phyloP scores from a whole-genome alignment of 2,888 invertebrate species.

The Cacoxenus indagator region DNA sequence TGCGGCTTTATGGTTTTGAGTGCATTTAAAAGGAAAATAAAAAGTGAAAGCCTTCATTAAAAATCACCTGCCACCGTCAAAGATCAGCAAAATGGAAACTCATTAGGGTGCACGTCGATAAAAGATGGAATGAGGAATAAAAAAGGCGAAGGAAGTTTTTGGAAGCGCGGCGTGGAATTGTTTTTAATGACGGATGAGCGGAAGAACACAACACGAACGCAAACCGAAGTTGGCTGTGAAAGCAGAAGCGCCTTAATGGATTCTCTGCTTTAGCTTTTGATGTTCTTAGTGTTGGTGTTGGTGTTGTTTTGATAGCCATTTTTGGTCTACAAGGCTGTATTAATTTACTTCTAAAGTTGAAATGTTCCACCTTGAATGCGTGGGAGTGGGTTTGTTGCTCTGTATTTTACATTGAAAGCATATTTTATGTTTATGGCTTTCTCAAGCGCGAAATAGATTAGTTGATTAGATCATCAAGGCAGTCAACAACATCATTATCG shows the following conservation, averaged over 20 bases:
- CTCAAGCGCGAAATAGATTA: conserved; percentile 12
- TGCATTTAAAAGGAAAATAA: no score
- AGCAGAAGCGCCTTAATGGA: conserved; percentile 1
- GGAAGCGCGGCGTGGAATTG: background rate
- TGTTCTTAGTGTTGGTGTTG: background rate
- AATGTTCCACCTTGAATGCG: background rate
- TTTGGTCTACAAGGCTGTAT: conserved; percentile 8
- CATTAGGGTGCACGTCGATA: no score
- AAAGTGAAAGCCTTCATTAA: no score
- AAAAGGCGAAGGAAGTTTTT: no score
- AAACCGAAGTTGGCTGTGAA: background rate
- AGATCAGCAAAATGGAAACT: no score
- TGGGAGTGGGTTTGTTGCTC: background rate
- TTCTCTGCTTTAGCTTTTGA: background rate
- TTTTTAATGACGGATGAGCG: background rate
- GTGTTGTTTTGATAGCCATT: no score
- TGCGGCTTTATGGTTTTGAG: no score
- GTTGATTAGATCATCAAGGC: conserved; percentile 5
- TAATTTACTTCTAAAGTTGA: conserved; percentile 8
- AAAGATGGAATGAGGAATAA: no score
- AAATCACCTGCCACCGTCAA: no score
- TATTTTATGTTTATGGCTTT: conserved; percentile 15
- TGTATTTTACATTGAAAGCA: conserved; percentile 6
- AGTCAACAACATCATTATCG: background rate
- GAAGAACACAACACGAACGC: background rate